Evolutionary conservation across 2,888 invertebrate genomes (phyloP), one percentile per base, ranked within the genome.

Genomic region (Drosophila yooni): DNA sequence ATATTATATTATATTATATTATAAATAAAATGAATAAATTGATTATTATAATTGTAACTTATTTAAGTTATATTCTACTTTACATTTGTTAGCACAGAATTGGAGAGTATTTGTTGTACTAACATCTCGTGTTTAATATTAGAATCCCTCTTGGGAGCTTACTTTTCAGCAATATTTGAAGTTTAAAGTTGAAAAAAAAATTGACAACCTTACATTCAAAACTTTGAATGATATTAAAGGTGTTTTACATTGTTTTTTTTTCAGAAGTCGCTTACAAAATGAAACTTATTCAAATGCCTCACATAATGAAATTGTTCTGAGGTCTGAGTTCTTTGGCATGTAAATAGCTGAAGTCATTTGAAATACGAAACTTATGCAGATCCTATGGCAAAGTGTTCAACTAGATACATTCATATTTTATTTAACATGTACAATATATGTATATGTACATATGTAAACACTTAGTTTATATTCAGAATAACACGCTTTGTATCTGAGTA

Each of bases 381-480:
- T 43, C 27, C 54, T 76, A 40, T 25, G 27, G 11, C 10, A 51
- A 54, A 34, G 13, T 58, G 25, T 33, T 51, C 13, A 36, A 29
- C 10, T 25, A 52, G 8, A n/a, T 59, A n/a, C 38, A 67, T 43
- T 6, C n/a, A 31, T 56, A 29, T 60, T 46, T 43, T 21, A 48
- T 43, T 65, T 33, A 64, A 50, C 38, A 59, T 46, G 43, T 36
- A 52, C 36, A 46, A 27, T 48, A 25, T 15, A 1, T 21, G 21
- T 21, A 36, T 34, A 11, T 34, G 34, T 29, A 29, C 3, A 3
- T 31, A 31, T 59, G 59, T 27, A 59, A 65, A 48, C 46, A 52
- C 53, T 85, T 74, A 21, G 40, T 64, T 70, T 81, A 73, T 79
- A 43, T 82, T 85, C 83, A 85, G 85, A 85, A 85, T 88, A 73